phyloP scores from a whole-genome alignment of 2,113 vertebrate species.

The Cepphus grylle region DNA sequence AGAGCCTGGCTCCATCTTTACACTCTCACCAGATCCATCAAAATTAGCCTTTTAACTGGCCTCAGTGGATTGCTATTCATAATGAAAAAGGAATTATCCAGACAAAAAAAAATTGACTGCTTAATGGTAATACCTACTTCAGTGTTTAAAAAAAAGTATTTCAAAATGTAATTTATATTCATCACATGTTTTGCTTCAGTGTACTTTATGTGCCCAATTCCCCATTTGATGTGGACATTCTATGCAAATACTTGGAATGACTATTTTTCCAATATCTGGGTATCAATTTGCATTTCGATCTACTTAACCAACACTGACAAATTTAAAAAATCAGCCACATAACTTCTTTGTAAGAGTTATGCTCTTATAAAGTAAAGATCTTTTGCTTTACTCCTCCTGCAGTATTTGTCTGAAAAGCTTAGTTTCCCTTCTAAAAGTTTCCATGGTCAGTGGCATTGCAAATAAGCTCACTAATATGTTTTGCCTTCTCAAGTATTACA shows the following conservation, averaged over 20 bases:
- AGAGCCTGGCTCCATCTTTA: not conserved
- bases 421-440: not conserved
- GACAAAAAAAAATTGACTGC: not conserved
- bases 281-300: not conserved
- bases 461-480: not conserved
- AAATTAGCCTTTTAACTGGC: not conserved
- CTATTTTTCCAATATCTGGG: not conserved
- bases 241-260: not conserved
- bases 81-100: not conserved
- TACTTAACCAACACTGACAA: not conserved
- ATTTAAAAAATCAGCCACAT: too few species aligned
- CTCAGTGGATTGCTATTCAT: not conserved
- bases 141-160: not conserved
- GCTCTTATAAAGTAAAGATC: not conserved
- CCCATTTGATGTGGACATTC: not conserved
- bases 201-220: not conserved
- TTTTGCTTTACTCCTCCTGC: not conserved
- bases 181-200: not conserved
- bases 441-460: not conserved
- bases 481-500: not conserved
- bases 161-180: not conserved
- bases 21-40: not conserved
- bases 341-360: not conserved
- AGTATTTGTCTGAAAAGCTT: not conserved
- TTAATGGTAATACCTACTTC: not conserved